These are phyloP conservation scores for Psephotus haematonotus DNA, from an alignment of 2,113 vertebrate species.

Conservation along the genomic window DNA sequence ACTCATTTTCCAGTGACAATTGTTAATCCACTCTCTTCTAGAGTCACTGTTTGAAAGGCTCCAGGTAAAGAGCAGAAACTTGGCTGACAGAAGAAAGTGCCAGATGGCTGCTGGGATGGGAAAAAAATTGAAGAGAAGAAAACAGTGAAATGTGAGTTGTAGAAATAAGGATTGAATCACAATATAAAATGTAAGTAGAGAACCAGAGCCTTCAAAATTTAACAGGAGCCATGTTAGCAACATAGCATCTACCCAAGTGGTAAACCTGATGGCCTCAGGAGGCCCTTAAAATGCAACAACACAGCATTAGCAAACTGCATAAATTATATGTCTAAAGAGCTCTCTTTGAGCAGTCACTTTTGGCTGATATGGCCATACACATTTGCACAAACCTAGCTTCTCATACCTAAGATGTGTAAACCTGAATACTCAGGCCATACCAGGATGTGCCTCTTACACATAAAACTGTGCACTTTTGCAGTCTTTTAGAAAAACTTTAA, in stretches of 20 bases:
- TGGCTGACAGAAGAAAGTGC: constrained; percentile 59
- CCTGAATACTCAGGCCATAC: not conserved
- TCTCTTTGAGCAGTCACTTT: not conserved
- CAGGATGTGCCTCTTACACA: not conserved
- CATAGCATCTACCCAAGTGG: not conserved
- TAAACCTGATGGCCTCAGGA: not conserved
- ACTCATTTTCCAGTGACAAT: constrained; percentile 64
- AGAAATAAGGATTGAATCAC: constrained; percentile 49
- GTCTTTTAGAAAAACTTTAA: not conserved
- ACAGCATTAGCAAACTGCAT: constrained; percentile 7
- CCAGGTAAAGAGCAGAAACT: constrained; percentile 67
- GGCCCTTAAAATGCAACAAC: constrained; percentile 1
- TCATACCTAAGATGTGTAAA: accelerated
- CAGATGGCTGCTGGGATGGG: constrained; percentile 60
- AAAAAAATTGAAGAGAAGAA: constrained; percentile 28
- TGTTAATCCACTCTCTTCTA: constrained; percentile 48
- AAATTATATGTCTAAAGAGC: not conserved
- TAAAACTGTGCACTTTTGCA: not conserved
- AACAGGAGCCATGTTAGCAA: constrained; percentile 39
- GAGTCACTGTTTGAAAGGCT: constrained; percentile 39
- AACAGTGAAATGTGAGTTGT: constrained; percentile 55
- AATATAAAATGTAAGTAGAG: constrained; percentile 23
- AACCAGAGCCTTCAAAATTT: constrained; percentile 20
- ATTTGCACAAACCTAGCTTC: not conserved
- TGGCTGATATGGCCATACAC: not conserved